Evolutionary conservation across 1,140 invertebrate genomes (phyloP), one percentile per base, ranked within the genome.

Genomic region (Aphidius gifuensis): DNA sequence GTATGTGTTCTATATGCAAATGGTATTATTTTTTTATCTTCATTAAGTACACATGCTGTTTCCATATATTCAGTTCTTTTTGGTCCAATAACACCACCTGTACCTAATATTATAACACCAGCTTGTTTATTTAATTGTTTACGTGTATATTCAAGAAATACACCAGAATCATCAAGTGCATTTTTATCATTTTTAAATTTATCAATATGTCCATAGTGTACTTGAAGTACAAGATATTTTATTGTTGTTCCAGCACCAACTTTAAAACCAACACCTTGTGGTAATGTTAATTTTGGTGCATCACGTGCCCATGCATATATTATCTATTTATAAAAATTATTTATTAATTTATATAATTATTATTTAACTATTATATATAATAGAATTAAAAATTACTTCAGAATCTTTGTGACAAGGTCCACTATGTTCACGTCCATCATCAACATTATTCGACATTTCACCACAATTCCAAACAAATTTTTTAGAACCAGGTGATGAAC

Each of bases 271-370:
- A 94, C 92, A 71, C 89, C 92, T 61, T 91, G 78, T 1, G 97
- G 97, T 54, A 99, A 76, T 48, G 87, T 78, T 5, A 98, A 82
- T 43, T 85, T 84, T 5, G 95, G 94, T 1, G 97, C 97, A 80
- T 98, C 93, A 73, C 92, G 85, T 4, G 96, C 97, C 97, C 97
- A 99, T 0, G 96, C 96, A 81, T 98, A 99, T 21, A 99, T 84
- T 64, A 98, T 92, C 87, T 95, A 68, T 32, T 67, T 45, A 58
- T 66, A 40, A 67, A 58, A 66, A 16, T 50, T 44, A 21, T 45
- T 62, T 9, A 4, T 38, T 59, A 23, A 40, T n/a, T 16, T 32
- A 61, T 55, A 39, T 55, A 44, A 21, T 44, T 16, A 58, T 8
- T 49, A 21, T 49, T 59, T 16, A 16, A 16, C 16, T 16, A 16